Evolutionary conservation across 2,113 vertebrate genomes (phyloP), one percentile per base, ranked within the genome.

Genomic region (Pomatostomus ruficeps): DNA sequence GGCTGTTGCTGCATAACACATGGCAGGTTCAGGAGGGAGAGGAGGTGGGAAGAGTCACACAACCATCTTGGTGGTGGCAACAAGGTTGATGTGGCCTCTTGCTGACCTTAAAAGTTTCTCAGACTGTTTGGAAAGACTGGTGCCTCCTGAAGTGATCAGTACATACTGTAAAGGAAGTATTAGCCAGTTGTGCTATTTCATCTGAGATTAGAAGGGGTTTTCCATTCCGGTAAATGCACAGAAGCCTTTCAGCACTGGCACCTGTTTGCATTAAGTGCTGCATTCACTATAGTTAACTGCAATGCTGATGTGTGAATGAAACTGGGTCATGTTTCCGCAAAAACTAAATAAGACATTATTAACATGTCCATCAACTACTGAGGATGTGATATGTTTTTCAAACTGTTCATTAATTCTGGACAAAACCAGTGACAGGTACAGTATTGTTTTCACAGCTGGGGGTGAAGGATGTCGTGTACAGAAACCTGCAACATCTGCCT

Each of bases 331-430:
- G 58, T 29, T 94, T 95, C 93, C 87, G 77, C 79, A 76, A 95
- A 96, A 95, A 94, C 57, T 96, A 92, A 96, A 88, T 94, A 95
- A 95, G 76, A 31, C 81, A 25, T 95, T 98, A 97, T 97, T 97
- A 97, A 78, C 61, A 61, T 73, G 93, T 90, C 97, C 93, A 80
- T 96, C 96, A 96, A 13, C 85, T 97, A 79, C 81, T 72, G 59
- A 88, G 93, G 91, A 96, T 94, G 62, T 85, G 94, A 91, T 91
- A 79, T 87, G 86, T 95, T 97, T 96, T 97, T 84, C 89, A 98
- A 98, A 97, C 93, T 93, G 59, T 84, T 97, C 91, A 92, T 97
- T 97, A 97, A 97, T 97, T 96, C 91, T 88, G 28, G 79, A 91
- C 91, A 94, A 86, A 97, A 84, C 66, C 77, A 86, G 78, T 85